A percentile compares a stretch with the other conserved stretches of the same genome.
Evolutionary conservation across 2,113 vertebrate genomes (phyloP).

Genomic region (Cromileptes altivelis): DNA sequence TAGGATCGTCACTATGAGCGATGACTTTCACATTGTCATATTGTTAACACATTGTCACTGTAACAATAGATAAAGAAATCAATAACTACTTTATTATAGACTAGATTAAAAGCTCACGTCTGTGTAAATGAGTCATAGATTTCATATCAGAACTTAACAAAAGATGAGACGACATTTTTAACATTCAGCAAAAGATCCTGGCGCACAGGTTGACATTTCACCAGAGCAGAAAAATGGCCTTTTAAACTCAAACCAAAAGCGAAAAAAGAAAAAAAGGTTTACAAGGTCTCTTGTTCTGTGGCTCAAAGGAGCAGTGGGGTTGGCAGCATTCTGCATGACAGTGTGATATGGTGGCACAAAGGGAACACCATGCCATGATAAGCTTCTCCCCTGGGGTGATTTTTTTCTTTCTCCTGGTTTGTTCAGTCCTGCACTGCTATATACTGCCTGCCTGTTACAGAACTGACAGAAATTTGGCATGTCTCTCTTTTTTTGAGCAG

Average conservation of each 20-base stretch:
- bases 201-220: constrained; percentile 39
- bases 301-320: constrained; percentile 34
- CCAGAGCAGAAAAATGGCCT: constrained; percentile 37
- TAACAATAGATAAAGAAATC: no score
- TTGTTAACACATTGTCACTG: no score
- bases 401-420: not conserved
- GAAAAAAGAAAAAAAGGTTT: not conserved
- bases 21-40: no score
- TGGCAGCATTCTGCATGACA: constrained; percentile 40
- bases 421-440: constrained; percentile 24
- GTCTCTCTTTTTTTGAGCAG: constrained; percentile 7
- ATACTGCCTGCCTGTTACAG: constrained; percentile 18
- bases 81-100: no score
- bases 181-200: constrained; percentile 8
- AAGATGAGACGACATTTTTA: constrained; percentile 10
- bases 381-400: constrained; percentile 38
- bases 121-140: not conserved
- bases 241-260: constrained; percentile 32
- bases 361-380: constrained; percentile 39
- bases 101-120: no score
- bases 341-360: constrained; percentile 48
- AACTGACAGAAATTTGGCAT: constrained; percentile 39
- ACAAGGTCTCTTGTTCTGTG: constrained; percentile 24
- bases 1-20: no score
- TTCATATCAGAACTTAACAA: not conserved